Evolutionary conservation across 2,113 vertebrate genomes (phyloP).

Genomic region (Meleagris gallopavo): DNA sequence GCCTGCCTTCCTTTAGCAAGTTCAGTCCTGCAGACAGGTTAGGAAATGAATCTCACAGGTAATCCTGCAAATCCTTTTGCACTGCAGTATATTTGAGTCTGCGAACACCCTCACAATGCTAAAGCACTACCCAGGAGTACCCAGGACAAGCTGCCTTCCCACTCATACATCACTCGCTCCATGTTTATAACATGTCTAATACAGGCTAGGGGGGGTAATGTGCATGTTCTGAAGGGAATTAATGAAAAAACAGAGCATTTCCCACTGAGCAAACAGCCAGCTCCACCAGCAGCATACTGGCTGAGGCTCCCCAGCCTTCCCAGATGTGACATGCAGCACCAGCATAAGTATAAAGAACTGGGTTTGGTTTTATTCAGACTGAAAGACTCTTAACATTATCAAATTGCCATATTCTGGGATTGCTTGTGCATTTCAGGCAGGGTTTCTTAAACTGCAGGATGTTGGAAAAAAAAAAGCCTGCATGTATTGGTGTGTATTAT

Average conservation of each 20-base stretch:
- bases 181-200: not conserved
- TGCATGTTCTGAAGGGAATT: not conserved
- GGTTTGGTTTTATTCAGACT: not conserved
- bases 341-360: fast-evolving
- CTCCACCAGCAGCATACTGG: not conserved
- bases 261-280: not conserved
- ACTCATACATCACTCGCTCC: not conserved
- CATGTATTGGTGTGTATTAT: not conserved
- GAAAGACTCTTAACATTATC: not conserved
- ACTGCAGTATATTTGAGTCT: not conserved
- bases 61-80: not conserved
- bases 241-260: not conserved
- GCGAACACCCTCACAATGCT: not conserved
- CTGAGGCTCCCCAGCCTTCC: not conserved
- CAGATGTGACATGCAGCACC: not conserved
- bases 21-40: not conserved
- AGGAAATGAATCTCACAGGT: not conserved
- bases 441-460: not conserved
- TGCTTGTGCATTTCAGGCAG: not conserved
- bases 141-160: not conserved
- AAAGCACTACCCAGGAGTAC: not conserved
- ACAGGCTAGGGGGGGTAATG: not conserved
- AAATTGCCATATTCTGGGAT: not conserved
- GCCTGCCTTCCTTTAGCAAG: not conserved
- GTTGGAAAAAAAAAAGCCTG: not conserved